Conservation (phyloP, 2,113 vertebrate species). For the Tachysurus fulvidraco region DNA sequence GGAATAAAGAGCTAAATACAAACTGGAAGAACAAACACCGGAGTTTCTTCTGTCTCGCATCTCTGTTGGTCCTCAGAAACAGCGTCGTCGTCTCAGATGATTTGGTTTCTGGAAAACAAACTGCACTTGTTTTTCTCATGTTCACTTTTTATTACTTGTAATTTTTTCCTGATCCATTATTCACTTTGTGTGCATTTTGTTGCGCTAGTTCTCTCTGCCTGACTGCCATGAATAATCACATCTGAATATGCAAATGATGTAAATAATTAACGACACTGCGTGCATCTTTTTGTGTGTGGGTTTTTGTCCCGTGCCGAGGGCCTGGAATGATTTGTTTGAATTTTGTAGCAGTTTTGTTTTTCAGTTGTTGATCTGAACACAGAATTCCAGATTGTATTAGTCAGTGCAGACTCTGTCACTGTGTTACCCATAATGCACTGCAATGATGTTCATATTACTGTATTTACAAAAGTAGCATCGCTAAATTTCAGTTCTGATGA, state of each 20-base stretch:
- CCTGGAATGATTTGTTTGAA: slow-evolving; percentile 76
- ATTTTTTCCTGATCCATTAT: slow-evolving; percentile 75
- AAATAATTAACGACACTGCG: slow-evolving; percentile 77
- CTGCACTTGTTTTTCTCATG: slow-evolving; percentile 48
- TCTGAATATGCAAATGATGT: slow-evolving; percentile 77
- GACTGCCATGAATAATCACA: slow-evolving; percentile 64
- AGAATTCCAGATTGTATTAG: slow-evolving; percentile 38
- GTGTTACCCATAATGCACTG: neutral
- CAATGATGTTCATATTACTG: neutral
- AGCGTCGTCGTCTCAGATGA: slow-evolving; percentile 17
- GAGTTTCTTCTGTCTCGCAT: neutral
- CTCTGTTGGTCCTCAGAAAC: neutral
- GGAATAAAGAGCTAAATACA: neutral
- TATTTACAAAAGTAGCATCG: neutral
- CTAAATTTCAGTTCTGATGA: neutral
- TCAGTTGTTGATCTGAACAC: slow-evolving; percentile 34
- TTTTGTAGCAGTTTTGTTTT: slow-evolving; percentile 78
- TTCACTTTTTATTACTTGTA: slow-evolving; percentile 75
- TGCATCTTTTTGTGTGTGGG: slow-evolving; percentile 59
- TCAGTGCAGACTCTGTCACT: slow-evolving; percentile 20
- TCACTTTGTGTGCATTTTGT: slow-evolving; percentile 77
- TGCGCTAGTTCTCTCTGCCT: slow-evolving; percentile 66
- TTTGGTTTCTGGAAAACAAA: slow-evolving; percentile 46
- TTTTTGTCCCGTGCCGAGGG: slow-evolving; percentile 61
- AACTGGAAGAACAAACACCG: neutral